phyloP scores from a whole-genome alignment of 2,113 vertebrate species.

The Scalopus aquaticus region DNA sequence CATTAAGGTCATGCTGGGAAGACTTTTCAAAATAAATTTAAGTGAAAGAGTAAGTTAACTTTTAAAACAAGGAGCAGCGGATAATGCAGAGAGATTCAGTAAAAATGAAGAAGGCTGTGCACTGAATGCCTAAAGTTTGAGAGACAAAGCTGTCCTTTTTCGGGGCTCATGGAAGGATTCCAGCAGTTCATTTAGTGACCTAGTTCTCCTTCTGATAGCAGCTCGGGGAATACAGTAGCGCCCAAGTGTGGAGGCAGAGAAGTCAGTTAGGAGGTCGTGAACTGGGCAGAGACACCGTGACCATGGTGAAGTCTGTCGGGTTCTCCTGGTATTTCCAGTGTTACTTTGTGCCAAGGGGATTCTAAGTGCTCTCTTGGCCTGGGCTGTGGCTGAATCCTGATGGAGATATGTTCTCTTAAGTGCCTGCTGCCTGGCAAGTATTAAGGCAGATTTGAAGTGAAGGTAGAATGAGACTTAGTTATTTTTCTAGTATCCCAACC shows the following conservation, averaged over 20 bases:
- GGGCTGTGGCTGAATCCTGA: neutral
- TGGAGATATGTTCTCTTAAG: neutral
- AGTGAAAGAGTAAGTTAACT: neutral
- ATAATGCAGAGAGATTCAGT: neutral
- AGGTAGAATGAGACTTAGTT: neutral
- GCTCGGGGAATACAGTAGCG: neutral
- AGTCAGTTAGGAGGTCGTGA: neutral
- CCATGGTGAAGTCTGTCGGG: neutral
- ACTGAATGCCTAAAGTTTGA: neutral
- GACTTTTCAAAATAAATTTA: neutral
- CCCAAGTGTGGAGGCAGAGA: neutral
- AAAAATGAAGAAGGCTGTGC: neutral
- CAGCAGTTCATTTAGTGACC: neutral
- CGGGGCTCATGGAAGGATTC: neutral
- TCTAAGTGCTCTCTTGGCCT: neutral
- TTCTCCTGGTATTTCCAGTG: neutral
- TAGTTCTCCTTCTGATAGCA: neutral
- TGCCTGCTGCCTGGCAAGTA: neutral
- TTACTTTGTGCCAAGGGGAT: neutral
- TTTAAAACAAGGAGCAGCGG: neutral
- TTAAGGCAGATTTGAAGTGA: neutral
- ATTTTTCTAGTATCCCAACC: neutral
- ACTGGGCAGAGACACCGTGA: neutral
- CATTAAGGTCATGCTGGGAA: neutral
- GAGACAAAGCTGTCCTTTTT: neutral